Evolutionary conservation across 2,888 invertebrate species (phyloP), one percentile per base, ranked within the genome.

Genomic region (Cepaea hortensis): DNA sequence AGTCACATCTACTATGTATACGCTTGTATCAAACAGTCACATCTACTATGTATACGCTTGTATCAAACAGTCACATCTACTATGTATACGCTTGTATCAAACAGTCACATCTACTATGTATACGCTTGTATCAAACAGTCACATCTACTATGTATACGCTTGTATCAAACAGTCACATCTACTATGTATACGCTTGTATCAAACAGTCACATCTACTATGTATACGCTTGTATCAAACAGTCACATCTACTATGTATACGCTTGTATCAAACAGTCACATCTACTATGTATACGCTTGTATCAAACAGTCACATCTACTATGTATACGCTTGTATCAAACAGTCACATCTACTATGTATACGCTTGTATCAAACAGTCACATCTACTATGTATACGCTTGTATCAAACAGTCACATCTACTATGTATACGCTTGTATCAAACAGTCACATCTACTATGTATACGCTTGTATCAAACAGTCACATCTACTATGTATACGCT

Each of bases 281-380:
- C 55, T 55, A 55, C 6, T 55, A 11, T 55, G 7, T 55, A 55
- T 11, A 9, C 11, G 7, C 11, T 50, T 15, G 13, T 23, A 18
- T 55, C 46, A 89, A 89, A 11, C 95, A 98, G 98, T n/a, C n/a
- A n/a, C 11, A 35, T 55, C 55, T 55, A 55, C 6, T 55, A 11
- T 55, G 7, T 55, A 55, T 11, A 9, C 11, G 7, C 11, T 50
- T 15, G 13, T 23, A 18, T 55, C 46, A 89, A 89, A 11, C 95
- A 98, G 98, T n/a, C n/a, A n/a, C 11, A 35, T 55, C 55, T 55
- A 55, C 6, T 55, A 11, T 55, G 7, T 55, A 55, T 11, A 9
- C 11, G 7, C 11, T 50, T 15, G 13, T 23, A 18, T 55, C 46
- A 89, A 89, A 11, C 95, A 98, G 98, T n/a, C n/a, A n/a, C 11